Conservation (phyloP, 2,888 invertebrate species). For the Lycaena phlaeas region DNA sequence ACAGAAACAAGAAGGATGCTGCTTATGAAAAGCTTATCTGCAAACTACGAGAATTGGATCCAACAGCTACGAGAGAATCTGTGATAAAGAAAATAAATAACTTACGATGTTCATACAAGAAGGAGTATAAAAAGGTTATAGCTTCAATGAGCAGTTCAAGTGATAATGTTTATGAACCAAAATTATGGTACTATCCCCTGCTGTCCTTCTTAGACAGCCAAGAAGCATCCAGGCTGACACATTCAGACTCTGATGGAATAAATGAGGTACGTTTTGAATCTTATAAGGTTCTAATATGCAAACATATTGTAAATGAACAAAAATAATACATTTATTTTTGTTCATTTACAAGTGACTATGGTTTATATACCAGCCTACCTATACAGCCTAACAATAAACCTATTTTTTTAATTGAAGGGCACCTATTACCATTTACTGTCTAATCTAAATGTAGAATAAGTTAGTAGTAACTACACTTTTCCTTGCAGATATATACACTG, state of each 20-base stretch:
- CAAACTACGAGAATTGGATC: constrained; percentile 9
- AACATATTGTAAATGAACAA: no score
- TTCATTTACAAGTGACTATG: no score
- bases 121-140: constrained; percentile 14
- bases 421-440: no score
- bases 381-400: no score
- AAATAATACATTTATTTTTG: no score
- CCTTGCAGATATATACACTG: not conserved
- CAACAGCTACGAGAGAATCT: constrained; percentile 2
- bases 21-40: constrained; percentile 10
- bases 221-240: constrained; percentile 4
- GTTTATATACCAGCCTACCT: no score
- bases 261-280: constrained; percentile 10
- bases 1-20: constrained; percentile 11
- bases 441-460: no score
- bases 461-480: no score
- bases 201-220: constrained; percentile 11
- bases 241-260: constrained; percentile 9
- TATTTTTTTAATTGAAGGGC: no score
- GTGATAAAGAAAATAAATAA: constrained; percentile 11
- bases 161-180: constrained; percentile 10
- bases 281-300: no score
- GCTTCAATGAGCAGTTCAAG: constrained; percentile 7
- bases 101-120: constrained; percentile 9
- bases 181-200: constrained; percentile 13